These are phyloP conservation scores for Branchipolynoe longqiensis DNA, from an alignment of 2,888 invertebrate species.

Conservation along the genomic window DNA sequence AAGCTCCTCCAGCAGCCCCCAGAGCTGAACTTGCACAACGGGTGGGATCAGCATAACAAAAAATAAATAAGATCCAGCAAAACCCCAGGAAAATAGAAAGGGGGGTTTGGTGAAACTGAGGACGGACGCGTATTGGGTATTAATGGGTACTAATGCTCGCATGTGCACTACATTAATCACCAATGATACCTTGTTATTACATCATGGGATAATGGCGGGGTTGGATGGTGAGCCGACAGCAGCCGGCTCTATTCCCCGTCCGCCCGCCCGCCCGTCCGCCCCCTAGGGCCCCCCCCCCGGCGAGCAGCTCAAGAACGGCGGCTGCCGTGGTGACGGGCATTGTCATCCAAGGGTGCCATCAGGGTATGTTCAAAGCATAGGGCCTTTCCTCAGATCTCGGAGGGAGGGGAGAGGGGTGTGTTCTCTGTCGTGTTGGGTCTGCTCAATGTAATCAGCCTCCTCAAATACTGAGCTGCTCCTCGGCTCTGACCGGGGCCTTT, in stretches of 20 bases:
- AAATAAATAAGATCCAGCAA: no score
- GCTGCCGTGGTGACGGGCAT: neutral
- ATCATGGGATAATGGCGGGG: conserved; percentile 38
- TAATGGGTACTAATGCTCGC: conserved; percentile 21
- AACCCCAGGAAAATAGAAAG: conserved; percentile 4
- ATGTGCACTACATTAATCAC: conserved; percentile 17
- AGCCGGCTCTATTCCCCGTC: neutral
- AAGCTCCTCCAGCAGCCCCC: neutral
- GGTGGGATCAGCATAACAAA: conserved; percentile 12
- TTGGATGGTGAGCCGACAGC: neutral
- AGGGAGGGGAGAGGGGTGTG: neutral
- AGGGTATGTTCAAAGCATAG: conserved; percentile 22
- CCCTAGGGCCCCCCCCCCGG: neutral
- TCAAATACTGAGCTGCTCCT: conserved; percentile 33
- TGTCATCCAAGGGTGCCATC: neutral
- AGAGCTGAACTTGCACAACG: neutral
- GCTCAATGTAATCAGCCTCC: conserved; percentile 34
- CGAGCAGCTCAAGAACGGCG: neutral
- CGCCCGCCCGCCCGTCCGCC: neutral
- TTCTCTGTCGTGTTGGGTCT: neutral
- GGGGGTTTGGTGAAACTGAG: neutral
- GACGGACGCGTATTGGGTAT: conserved; percentile 1
- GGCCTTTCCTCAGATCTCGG: neutral
- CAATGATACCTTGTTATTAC: conserved; percentile 54
- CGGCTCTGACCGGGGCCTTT: no score